These are phyloP conservation scores for Mesorhabditis belari DNA, from an alignment of 2,888 invertebrate species.

Conservation along the genomic window DNA sequence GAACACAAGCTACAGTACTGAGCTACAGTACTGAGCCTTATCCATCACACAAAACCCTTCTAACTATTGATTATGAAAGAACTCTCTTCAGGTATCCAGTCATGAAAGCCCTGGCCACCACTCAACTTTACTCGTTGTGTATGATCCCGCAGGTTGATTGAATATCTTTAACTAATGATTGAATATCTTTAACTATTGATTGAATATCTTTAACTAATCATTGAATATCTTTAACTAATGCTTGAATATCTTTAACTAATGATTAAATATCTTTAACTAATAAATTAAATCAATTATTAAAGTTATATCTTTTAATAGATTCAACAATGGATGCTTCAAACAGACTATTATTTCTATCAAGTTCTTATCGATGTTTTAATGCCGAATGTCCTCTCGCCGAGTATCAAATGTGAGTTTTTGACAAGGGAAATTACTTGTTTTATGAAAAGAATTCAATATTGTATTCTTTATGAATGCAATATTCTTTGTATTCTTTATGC, in stretches of 20 bases:
- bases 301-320: slow-evolving; percentile 39
- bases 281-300: too few species aligned
- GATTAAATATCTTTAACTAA: too few species aligned
- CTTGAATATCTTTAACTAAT: too few species aligned
- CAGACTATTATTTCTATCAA: slow-evolving; percentile 74
- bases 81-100: neutral
- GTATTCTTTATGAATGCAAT: neutral
- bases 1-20: neutral
- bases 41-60: neutral
- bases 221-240: too few species aligned
- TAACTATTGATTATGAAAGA: neutral
- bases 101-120: slow-evolving; percentile 14
- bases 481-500: too few species aligned
- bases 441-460: neutral
- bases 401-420: slow-evolving; percentile 12
- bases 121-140: slow-evolving; percentile 54
- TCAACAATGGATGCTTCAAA: slow-evolving; percentile 55
- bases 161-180: too few species aligned
- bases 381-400: slow-evolving; percentile 77
- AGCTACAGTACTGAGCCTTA: neutral
- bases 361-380: slow-evolving; percentile 88
- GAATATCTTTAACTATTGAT: too few species aligned
- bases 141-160: slow-evolving; percentile 51
- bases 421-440: neutral
- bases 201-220: too few species aligned